Percentiles rank a stretch among this genome's conserved stretches.
phyloP scores from a whole-genome alignment of 2,888 invertebrate genomes.

The Allygus modestus region DNA sequence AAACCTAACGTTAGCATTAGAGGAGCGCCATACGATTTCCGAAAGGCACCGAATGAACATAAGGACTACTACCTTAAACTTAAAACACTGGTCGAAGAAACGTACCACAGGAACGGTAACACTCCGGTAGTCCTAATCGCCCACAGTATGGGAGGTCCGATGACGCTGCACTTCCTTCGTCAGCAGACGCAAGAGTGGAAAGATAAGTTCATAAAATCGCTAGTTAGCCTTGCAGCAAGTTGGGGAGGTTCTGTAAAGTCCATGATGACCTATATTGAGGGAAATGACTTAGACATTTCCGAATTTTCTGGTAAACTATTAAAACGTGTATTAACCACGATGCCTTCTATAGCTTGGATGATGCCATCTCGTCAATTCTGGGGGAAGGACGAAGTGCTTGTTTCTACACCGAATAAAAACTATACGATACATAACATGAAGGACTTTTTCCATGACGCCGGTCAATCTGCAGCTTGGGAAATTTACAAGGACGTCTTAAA shows the following conservation, averaged over 20 bases:
- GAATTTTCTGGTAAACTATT: background rate
- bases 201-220: constrained; percentile 88
- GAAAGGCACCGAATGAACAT: constrained; percentile 97
- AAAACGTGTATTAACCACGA: constrained; percentile 79
- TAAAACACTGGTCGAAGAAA: constrained; percentile 89
- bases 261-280: constrained; percentile 95
- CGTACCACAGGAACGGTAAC: constrained; percentile 87
- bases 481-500: constrained; percentile 90
- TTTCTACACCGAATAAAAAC: constrained; percentile 86
- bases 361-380: constrained; percentile 94
- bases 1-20: constrained; percentile 86
- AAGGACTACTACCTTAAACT: constrained; percentile 86
- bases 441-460: constrained; percentile 88
- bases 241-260: constrained; percentile 99
- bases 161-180: constrained; percentile 91
- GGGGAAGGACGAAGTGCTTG: constrained; percentile 87
- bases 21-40: constrained; percentile 98
- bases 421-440: constrained; percentile 88
- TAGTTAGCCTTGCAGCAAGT: constrained; percentile 93
- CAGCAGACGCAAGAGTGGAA: constrained; percentile 92
- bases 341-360: constrained; percentile 97
- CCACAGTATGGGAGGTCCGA: constrained; percentile 99
- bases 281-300: constrained; percentile 72
- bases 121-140: constrained; percentile 88
- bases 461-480: constrained; percentile 91